A percentile compares a stretch with the other conserved stretches of the same genome.
Conservation (phyloP, 2,113 vertebrate genomes). For the Heptranchias perlo region DNA sequence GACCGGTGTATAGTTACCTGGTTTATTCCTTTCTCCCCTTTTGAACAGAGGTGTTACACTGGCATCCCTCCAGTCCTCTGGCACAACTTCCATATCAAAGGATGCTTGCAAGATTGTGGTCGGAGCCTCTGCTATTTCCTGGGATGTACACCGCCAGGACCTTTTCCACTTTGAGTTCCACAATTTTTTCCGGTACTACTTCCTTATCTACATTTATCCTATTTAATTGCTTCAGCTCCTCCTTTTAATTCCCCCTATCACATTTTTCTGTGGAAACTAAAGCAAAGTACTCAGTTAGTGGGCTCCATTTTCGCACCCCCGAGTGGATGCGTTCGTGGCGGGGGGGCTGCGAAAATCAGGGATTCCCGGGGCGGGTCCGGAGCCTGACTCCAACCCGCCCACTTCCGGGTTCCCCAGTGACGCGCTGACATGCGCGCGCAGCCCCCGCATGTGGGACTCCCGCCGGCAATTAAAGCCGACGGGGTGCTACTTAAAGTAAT, state of each 20-base stretch:
- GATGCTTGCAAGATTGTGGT: neutral
- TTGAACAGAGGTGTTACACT: neutral
- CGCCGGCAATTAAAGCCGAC: no score
- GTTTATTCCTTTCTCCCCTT: neutral
- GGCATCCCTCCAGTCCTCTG: neutral
- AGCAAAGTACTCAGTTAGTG: neutral
- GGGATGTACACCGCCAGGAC: neutral
- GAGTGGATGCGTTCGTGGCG: no score
- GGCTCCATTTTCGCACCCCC: no score
- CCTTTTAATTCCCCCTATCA: neutral
- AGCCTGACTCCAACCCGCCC: no score
- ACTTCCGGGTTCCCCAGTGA: no score
- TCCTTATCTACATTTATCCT: neutral
- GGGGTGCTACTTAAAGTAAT: no score
- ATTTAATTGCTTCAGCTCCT: neutral
- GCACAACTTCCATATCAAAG: neutral
- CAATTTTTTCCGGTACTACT: neutral
- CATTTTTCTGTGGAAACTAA: neutral
- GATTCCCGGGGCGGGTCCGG: no score
- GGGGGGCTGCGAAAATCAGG: no score
- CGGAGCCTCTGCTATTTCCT: neutral
- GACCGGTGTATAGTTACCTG: no score
- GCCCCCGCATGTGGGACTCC: no score
- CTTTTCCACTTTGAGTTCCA: neutral
- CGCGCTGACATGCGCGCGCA: no score